These are phyloP conservation scores for Sesamia nonagrioides DNA, from an alignment of 1,140 invertebrate species.

Conservation along the genomic window DNA sequence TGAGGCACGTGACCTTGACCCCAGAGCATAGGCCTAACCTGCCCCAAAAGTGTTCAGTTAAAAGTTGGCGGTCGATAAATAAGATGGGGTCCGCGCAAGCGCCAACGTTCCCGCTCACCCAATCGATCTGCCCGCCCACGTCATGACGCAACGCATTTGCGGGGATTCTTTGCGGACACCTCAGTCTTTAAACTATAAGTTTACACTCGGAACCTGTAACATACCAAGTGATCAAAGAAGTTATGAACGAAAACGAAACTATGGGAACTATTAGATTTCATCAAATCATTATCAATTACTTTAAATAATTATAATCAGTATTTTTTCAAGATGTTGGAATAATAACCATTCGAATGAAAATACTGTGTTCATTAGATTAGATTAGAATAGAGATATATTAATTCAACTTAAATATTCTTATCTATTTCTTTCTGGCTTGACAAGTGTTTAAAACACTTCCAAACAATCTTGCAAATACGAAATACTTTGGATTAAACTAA, in stretches of 20 bases:
- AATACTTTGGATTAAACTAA: neutral
- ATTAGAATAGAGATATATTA: neutral
- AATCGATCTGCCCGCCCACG: conserved; percentile 84
- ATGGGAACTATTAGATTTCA: neutral
- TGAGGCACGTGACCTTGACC: conserved; percentile 84
- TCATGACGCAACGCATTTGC: conserved; percentile 84
- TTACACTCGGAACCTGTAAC: conserved; percentile 43
- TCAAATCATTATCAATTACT: too few species aligned
- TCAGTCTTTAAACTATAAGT: conserved; percentile 55
- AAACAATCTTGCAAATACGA: conserved; percentile 7
- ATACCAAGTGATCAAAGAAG: conserved; percentile 38
- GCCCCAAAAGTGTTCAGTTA: conserved; percentile 83
- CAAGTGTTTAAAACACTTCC: neutral
- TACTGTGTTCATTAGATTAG: neutral
- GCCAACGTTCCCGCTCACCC: conserved; percentile 63
- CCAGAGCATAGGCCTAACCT: conserved; percentile 85
- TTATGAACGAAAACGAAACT: conserved; percentile 13
- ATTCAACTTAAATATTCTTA: too few species aligned
- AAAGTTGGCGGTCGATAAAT: conserved; percentile 83
- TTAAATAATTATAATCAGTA: neutral
- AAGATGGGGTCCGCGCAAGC: conserved; percentile 79
- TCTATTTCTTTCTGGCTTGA: too few species aligned
- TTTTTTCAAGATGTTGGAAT: neutral
- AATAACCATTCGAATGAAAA: neutral
- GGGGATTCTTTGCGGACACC: conserved; percentile 78